These are phyloP conservation scores for Tetragnatha versicolor DNA, from an alignment of 1,140 invertebrate genomes.

Conservation along the genomic window DNA sequence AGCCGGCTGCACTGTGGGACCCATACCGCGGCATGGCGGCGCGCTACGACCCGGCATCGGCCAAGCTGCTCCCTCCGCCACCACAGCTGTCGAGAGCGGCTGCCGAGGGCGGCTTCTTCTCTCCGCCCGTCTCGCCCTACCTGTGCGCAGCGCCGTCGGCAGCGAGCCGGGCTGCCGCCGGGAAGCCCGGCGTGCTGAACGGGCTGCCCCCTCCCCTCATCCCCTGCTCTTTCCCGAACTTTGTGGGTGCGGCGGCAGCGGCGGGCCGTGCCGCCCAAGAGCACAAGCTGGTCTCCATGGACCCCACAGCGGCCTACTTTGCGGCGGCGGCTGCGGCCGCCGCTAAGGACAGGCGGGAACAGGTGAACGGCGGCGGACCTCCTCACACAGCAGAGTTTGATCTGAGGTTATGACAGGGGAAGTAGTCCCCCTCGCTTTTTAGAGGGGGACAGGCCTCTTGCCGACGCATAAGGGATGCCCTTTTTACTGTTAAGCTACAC, in stretches of 20 bases:
- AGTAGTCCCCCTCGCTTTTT: background rate
- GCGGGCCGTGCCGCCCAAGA: constrained; percentile 44
- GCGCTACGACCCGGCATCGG: constrained; percentile 13
- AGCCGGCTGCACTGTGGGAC: constrained; percentile 26
- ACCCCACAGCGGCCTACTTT: background rate
- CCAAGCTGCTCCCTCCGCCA: constrained; percentile 44
- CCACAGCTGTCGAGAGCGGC: constrained; percentile 22
- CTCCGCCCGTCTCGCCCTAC: constrained; percentile 36
- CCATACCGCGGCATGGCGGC: constrained; percentile 20
- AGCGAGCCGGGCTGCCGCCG: constrained; percentile 11
- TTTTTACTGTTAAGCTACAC: too few species aligned
- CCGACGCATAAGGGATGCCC: background rate
- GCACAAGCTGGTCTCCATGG: constrained; percentile 28
- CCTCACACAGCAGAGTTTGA: constrained; percentile 48
- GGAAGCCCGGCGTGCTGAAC: constrained; percentile 36
- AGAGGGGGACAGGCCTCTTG: background rate
- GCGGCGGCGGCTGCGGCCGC: background rate
- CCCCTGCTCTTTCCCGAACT: constrained; percentile 49
- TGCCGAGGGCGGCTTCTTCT: constrained; percentile 41
- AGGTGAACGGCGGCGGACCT: constrained; percentile 33
- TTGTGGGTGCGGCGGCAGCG: constrained; percentile 3
- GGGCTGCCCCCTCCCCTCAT: constrained; percentile 53
- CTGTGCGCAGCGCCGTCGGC: constrained; percentile 13
- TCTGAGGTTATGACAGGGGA: constrained; percentile 50
- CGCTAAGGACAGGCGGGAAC: constrained; percentile 42